Conservation (phyloP, 1,140 invertebrate genomes). For the Philopotamus ludificatus region DNA sequence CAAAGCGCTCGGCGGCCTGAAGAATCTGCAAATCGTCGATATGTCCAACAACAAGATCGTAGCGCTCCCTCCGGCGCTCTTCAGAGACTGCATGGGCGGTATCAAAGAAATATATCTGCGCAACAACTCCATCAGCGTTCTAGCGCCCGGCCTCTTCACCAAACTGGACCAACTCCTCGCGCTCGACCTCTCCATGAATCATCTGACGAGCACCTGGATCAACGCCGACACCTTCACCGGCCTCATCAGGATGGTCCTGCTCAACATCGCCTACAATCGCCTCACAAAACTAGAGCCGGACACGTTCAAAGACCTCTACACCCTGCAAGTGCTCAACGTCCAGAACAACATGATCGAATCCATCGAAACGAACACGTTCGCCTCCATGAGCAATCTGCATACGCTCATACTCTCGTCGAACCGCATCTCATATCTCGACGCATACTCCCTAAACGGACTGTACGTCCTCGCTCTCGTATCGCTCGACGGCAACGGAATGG, state of each 20-base stretch:
- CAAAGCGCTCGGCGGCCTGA: conserved; percentile 73
- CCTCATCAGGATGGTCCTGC: conserved; percentile 78
- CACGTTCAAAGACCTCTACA: conserved; percentile 78
- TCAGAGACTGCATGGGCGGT: conserved; percentile 71
- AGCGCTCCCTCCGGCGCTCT: conserved; percentile 79
- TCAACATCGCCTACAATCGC: conserved; percentile 84
- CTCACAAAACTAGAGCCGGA: conserved; percentile 77
- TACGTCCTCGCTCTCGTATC: conserved; percentile 75
- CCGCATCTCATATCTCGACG: conserved; percentile 72
- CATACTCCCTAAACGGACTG: conserved; percentile 74
- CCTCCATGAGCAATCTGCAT: conserved; percentile 80
- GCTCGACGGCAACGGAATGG: conserved; percentile 76
- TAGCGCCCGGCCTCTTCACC: conserved; percentile 77
- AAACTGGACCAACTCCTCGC: conserved; percentile 82
- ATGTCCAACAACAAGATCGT: conserved; percentile 85
- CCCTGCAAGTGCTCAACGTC: conserved; percentile 77
- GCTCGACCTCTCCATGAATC: conserved; percentile 84
- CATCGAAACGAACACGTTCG: conserved; percentile 77
- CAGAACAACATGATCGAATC: conserved; percentile 76
- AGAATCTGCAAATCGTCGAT: conserved; percentile 77
- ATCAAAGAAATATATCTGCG: conserved; percentile 84
- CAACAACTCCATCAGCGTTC: conserved; percentile 82
- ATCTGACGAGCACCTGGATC: conserved; percentile 80
- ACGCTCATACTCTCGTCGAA: conserved; percentile 78
- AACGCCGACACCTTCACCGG: conserved; percentile 80